Percentiles rank a stretch among this genome's conserved stretches.
Conservation (phyloP, 2,888 invertebrate genomes). For the Pachliopta kotzebuea region DNA sequence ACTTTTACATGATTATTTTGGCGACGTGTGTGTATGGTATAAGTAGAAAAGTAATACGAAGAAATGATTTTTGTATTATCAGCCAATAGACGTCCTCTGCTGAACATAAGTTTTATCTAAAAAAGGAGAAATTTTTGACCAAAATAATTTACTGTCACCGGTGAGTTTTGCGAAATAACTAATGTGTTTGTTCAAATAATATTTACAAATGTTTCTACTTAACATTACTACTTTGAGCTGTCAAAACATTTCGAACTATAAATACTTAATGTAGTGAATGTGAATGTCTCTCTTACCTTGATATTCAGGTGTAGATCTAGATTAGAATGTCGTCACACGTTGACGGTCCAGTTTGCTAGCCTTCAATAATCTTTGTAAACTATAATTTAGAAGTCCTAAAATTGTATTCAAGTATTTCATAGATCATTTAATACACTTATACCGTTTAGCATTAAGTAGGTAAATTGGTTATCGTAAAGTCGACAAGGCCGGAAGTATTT, state of each 20-base stretch:
- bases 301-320: slow-evolving; percentile 25
- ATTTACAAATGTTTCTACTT: neutral
- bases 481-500: neutral
- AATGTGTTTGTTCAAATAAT: neutral
- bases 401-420: neutral
- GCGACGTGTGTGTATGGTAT: too few relatives aligned
- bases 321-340: slow-evolving; percentile 26
- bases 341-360: slow-evolving; percentile 20
- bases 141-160: too few relatives aligned
- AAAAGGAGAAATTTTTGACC: too few relatives aligned
- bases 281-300: slow-evolving; percentile 25
- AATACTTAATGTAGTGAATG: slow-evolving; percentile 24
- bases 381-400: neutral
- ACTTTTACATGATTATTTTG: too few relatives aligned
- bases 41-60: too few relatives aligned
- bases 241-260: neutral
- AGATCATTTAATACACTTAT: neutral
- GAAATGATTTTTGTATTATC: too few relatives aligned
- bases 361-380: slow-evolving; percentile 9
- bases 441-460: neutral
- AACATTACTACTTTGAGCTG: neutral
- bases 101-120: too few relatives aligned
- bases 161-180: neutral
- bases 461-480: neutral
- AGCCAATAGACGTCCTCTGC: too few relatives aligned